Evolutionary conservation across 30 jellyfish, hydroid and myxozoan species (phyloP).

Genomic region (Hydra vulgaris): DNA sequence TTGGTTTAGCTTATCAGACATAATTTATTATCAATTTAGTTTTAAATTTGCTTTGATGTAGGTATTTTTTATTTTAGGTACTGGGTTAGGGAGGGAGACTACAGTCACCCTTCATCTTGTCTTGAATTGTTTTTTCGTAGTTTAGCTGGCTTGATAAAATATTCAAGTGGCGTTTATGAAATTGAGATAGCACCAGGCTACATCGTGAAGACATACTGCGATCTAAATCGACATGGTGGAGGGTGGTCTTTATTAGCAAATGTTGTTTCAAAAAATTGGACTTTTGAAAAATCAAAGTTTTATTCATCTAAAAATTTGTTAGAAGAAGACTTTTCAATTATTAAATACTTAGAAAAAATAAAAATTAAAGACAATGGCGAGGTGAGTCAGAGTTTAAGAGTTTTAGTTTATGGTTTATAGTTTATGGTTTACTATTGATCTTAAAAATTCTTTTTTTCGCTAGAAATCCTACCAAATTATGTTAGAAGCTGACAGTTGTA

Average conservation of each 20-base stretch:
- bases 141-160: not conserved
- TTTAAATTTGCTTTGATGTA: not conserved
- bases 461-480: slow-evolving; percentile 49
- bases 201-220: slow-evolving; percentile 42
- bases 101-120: slow-evolving; percentile 44
- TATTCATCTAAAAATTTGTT: slow-evolving; percentile 19
- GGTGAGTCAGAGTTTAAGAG: slow-evolving; percentile 19
- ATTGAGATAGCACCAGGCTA: slow-evolving; percentile 15
- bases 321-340: slow-evolving; percentile 36
- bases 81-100: slow-evolving; percentile 63
- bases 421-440: too few species aligned
- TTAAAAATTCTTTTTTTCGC: too few species aligned
- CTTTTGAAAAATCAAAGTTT: slow-evolving; percentile 10
- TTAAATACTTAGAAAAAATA: slow-evolving; percentile 25
- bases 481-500: slow-evolving; percentile 73
- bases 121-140: slow-evolving; percentile 36
- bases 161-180: slow-evolving; percentile 31
- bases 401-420: too few species aligned
- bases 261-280: slow-evolving; percentile 27
- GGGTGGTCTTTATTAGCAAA: slow-evolving; percentile 68
- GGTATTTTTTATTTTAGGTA: slow-evolving; percentile 29
- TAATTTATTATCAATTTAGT: not conserved
- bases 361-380: slow-evolving; percentile 32
- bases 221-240: slow-evolving; percentile 57
- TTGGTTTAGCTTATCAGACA: not conserved